Evolutionary conservation across 2,888 invertebrate genomes (phyloP).

Genomic region (Scaptomyza polygonia): DNA sequence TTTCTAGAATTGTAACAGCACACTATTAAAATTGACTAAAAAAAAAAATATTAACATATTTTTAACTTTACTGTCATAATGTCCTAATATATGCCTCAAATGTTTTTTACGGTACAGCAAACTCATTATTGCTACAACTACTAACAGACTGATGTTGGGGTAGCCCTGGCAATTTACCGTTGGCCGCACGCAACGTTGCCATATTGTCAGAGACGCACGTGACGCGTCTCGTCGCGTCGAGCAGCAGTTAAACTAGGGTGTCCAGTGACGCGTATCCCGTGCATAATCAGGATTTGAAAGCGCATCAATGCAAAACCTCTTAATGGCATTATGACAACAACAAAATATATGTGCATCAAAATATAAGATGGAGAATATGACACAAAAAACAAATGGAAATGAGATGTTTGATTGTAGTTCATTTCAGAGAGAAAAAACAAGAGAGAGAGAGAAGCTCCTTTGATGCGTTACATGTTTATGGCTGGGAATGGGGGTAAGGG

Average conservation of each 20-base stretch:
- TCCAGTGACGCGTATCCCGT: conserved; percentile 71
- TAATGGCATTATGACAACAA: conserved; percentile 57
- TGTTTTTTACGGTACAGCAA: conserved; percentile 16
- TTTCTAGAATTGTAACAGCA: no score
- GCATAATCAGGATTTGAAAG: conserved; percentile 78
- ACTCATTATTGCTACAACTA: not conserved
- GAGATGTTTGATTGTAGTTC: conserved; percentile 5
- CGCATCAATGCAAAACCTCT: conserved; percentile 63
- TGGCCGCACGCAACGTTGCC: conserved; percentile 49
- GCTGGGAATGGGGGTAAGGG: conserved; percentile 13
- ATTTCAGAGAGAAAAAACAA: not conserved
- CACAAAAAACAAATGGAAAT: not conserved
- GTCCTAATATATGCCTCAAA: not conserved
- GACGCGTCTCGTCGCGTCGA: conserved; percentile 32
- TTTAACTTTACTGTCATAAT: no score
- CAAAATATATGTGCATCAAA: conserved; percentile 48
- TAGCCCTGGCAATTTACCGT: conserved; percentile 61
- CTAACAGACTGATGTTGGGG: conserved; percentile 40
- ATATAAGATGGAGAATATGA: conserved; percentile 25
- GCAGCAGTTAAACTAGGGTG: conserved; percentile 29
- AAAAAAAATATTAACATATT: no score
- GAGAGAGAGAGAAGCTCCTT: conserved; percentile 47
- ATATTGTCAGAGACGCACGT: conserved; percentile 71
- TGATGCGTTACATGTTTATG: conserved; percentile 74
- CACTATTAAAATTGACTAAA: no score